A percentile compares a stretch with the other conserved stretches of the same genome.
Conservation (phyloP, 2,797 vertebrate genomes). For the Paramormyrops hopkinsi region DNA sequence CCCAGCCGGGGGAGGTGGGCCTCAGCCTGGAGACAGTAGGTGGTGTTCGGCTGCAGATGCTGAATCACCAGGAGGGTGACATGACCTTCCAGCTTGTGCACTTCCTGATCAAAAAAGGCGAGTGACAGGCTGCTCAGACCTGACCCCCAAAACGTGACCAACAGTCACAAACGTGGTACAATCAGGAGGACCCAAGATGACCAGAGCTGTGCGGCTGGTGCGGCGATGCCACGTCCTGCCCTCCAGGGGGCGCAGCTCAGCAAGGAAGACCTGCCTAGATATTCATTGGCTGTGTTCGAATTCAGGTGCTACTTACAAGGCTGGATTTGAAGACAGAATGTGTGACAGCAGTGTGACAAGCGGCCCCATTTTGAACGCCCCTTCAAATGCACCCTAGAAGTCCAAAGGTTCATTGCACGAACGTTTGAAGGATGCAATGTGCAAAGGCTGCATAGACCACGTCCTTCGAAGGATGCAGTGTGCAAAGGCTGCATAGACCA, state of each 20-base stretch:
- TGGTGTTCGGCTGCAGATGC: constrained; percentile 31
- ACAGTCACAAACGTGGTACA: neutral
- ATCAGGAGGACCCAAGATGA: neutral
- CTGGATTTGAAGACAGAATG: neutral
- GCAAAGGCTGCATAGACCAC: no score
- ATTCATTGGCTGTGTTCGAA: neutral
- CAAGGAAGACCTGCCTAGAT: neutral
- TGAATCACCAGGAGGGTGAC: constrained; percentile 43
- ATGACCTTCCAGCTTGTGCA: constrained; percentile 42
- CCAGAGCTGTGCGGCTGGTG: neutral
- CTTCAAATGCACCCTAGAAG: neutral
- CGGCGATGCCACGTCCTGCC: neutral
- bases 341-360: neutral
- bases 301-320: neutral
- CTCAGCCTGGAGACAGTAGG: constrained; percentile 61
- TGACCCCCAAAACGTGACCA: neutral
- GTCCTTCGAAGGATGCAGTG: neutral
- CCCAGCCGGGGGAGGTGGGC: constrained; percentile 39
- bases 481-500: no score
- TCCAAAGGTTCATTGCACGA: neutral
- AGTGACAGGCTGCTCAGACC: neutral
- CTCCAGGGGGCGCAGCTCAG: neutral
- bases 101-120: constrained; percentile 38
- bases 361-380: neutral
- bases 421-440: neutral